Conservation (phyloP, 2,113 vertebrate genomes). For the Lagopus leucura region DNA sequence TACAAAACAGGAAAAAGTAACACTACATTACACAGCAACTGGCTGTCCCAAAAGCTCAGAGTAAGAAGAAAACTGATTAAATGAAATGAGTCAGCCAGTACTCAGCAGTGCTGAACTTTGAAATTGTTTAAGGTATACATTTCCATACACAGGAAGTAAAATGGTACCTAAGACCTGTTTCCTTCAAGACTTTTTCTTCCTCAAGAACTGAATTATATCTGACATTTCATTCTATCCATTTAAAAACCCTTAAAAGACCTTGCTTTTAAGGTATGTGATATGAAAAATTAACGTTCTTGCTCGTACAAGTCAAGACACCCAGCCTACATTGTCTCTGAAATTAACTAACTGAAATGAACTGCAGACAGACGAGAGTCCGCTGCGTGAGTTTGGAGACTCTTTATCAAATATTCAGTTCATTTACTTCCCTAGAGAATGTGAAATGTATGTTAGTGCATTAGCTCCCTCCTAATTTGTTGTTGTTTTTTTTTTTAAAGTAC, state of each 20-base stretch:
- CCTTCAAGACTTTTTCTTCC: background rate
- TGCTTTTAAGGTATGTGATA: background rate
- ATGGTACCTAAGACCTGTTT: background rate
- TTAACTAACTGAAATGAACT: background rate
- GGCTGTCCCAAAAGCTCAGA: background rate
- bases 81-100: background rate
- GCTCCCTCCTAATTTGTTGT: background rate
- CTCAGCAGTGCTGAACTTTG: background rate
- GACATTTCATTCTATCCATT: background rate
- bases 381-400: background rate
- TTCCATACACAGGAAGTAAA: background rate
- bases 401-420: conserved; percentile 11
- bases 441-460: background rate
- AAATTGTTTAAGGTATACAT: background rate
- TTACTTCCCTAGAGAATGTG: background rate
- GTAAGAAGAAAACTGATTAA: background rate
- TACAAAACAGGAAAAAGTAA: background rate
- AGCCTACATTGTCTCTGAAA: background rate
- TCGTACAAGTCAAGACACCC: background rate
- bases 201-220: background rate
- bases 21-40: background rate
- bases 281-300: background rate
- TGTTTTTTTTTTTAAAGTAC: background rate
- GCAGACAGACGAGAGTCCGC: background rate
- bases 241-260: background rate